Evolutionary conservation across 1,140 invertebrate species (phyloP).

Genomic region (Caenorhabditis brenneri): DNA sequence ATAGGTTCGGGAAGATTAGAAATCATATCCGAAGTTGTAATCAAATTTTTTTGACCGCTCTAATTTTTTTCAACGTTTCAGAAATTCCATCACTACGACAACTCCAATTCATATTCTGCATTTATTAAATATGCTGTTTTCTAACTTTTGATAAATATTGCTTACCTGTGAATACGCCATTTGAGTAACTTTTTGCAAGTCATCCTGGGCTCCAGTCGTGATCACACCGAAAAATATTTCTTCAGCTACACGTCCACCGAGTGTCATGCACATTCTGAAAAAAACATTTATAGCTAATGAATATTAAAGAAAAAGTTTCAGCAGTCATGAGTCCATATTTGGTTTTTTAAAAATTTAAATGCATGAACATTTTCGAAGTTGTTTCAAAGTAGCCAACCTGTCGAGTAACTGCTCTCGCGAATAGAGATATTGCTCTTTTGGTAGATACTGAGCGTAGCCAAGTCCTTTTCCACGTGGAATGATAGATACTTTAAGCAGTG

Average conservation of each 20-base stretch:
- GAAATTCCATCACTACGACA: too few species aligned
- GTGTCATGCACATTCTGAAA: constrained; percentile 79
- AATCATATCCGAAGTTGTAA: too few species aligned
- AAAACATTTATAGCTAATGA: constrained; percentile 1
- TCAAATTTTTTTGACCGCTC: too few species aligned
- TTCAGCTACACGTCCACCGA: constrained; percentile 94
- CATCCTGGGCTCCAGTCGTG: constrained; percentile 97
- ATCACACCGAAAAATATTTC: constrained; percentile 93
- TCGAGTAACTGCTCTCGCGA: constrained; percentile 87
- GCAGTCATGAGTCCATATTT: too few species aligned
- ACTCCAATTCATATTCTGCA: too few species aligned
- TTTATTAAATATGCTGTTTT: too few species aligned
- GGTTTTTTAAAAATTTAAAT: neutral
- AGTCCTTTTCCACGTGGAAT: constrained; percentile 81
- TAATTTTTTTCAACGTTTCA: too few species aligned
- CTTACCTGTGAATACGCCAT: constrained; percentile 79
- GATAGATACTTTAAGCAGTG: constrained; percentile 88
- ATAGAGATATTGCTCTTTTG: constrained; percentile 96
- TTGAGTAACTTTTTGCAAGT: constrained; percentile 89
- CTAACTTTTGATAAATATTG: neutral
- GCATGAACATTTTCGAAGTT: too few species aligned
- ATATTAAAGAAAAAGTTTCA: too few species aligned
- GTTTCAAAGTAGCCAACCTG: too few species aligned
- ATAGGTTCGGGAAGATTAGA: too few species aligned
- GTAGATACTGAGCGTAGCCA: constrained; percentile 96